Conservation (phyloP, 2,113 vertebrate species). For the Salvelinus namaycush region DNA sequence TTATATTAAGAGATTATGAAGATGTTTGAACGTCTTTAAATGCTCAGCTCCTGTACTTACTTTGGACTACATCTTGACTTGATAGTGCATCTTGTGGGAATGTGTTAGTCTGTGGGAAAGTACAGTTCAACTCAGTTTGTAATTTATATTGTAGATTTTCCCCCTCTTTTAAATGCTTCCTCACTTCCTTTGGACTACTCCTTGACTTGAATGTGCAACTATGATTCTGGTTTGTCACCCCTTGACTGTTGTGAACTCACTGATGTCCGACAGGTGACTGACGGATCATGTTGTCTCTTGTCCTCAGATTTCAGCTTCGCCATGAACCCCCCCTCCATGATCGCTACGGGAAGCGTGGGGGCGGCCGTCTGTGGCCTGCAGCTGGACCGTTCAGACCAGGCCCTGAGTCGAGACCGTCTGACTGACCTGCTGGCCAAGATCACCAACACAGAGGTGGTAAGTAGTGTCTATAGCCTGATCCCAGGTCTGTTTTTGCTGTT, state of each 20-base stretch:
- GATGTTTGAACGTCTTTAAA: conserved; percentile 30
- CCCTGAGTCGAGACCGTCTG: conserved; percentile 80
- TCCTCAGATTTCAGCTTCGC: conserved; percentile 91
- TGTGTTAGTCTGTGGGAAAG: neutral
- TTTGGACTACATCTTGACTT: conserved; percentile 1
- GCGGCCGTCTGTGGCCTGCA: conserved; percentile 92
- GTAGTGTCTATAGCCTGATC: conserved; percentile 49
- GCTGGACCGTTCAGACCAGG: conserved; percentile 80
- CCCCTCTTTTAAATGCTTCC: neutral
- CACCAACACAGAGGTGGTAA: conserved; percentile 95
- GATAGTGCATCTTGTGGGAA: neutral
- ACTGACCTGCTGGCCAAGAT: conserved; percentile 92
- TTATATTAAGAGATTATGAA: conserved; percentile 16
- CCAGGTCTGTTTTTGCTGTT: too few relatives aligned
- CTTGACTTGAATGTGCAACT: conserved; percentile 28
- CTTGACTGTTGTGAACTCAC: neutral
- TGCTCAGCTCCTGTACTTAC: conserved; percentile 25
- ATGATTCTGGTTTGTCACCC: neutral
- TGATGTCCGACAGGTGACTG: neutral
- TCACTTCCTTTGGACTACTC: conserved; percentile 4
- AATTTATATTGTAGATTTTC: neutral
- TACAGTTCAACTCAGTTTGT: conserved; percentile 6
- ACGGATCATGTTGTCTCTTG: conserved; percentile 8
- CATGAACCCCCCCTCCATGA: conserved; percentile 96
- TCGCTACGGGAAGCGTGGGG: conserved; percentile 92